Evolutionary conservation across 1,140 invertebrate genomes (phyloP).

Genomic region (Drosophila simulans): DNA sequence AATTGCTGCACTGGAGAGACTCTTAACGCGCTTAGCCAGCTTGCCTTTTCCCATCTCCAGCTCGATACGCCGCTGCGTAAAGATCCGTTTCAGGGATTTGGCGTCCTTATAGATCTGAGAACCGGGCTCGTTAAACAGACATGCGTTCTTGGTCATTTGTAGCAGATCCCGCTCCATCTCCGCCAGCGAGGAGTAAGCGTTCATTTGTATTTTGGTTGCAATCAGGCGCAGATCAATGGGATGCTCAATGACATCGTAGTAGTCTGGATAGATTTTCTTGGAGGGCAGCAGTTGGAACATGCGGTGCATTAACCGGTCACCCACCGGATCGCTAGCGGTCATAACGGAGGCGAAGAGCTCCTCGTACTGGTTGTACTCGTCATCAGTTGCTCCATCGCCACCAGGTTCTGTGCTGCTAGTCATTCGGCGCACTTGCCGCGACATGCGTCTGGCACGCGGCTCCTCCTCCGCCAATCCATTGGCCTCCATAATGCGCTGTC

Average conservation of each 20-base stretch:
- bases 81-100: slow-evolving; percentile 93
- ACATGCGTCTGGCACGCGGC: slow-evolving; percentile 64
- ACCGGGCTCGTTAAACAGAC: slow-evolving; percentile 97
- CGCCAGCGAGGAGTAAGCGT: slow-evolving; percentile 89
- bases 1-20: slow-evolving; percentile 70
- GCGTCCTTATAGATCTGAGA: slow-evolving; percentile 99
- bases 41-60: slow-evolving; percentile 84
- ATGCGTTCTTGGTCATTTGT: slow-evolving; percentile 97
- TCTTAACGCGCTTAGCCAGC: slow-evolving; percentile 53
- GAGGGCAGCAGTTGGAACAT: slow-evolving; percentile 96
- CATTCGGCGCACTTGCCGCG: slow-evolving; percentile 70
- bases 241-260: slow-evolving; percentile 97
- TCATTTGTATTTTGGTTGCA: slow-evolving; percentile 94
- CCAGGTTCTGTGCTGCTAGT: slow-evolving; percentile 85
- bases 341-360: slow-evolving; percentile 94
- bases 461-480: slow-evolving; percentile 75
- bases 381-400: slow-evolving; percentile 87
- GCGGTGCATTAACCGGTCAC: slow-evolving; percentile 91
- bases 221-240: slow-evolving; percentile 98
- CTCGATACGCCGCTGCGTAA: slow-evolving; percentile 85
- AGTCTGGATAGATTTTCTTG: slow-evolving; percentile 96
- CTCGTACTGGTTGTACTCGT: slow-evolving; percentile 89
- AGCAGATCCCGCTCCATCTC: slow-evolving; percentile 96
- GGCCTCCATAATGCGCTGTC: slow-evolving; percentile 85
- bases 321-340: slow-evolving; percentile 91